Evolutionary conservation across 1,140 invertebrate genomes (phyloP), one percentile per base, ranked within the genome.

Genomic region (Acyrthosiphon pisum): DNA sequence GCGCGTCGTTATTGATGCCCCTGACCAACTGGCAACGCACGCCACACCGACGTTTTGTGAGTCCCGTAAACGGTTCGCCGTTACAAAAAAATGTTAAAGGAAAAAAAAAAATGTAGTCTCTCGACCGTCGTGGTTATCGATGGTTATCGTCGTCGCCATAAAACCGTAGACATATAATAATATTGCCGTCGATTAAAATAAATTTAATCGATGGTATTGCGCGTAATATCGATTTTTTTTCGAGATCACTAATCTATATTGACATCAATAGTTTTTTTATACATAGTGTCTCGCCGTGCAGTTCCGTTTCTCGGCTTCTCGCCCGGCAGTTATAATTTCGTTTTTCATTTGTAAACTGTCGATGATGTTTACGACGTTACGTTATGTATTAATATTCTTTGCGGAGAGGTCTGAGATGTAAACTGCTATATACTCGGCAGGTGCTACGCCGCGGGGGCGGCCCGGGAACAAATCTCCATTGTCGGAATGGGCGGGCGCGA

Each of bases 381-480:
- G 60, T 76, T 76, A n/a, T 76, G 30, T 76, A 76, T 76, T 76
- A 76, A 76, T 76, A 76, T 76, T 76, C 60, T n/a, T 35, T 76
- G n/a, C n/a, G 60, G 60, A 76, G 60, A 76, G 14, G 18, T 76
- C 60, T n/a, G 60, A 76, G 60, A 76, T 76, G 60, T 76, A 76
- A 76, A 76, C 60, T 76, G 60, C n/a, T 76, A n/a, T 76, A n/a
- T 76, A 76, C 14, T 35, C 37, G 89, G 89, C 91, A 93, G 91
- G 91, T 93, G 91, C 46, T 50, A 68, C 91, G 81, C 91, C 46
- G 91, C 91, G 91, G 76, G 91, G 91, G 91, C 91, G 91, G 91
- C 91, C 91, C 91, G 91, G 91, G 91, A 83, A 93, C 91, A 93
- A 93, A 93, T 93, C 91, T 93, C 81, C 91, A 93, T 86, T 86